Base-by-base conservation (phyloP, 1,140 invertebrate species). In the Venturia canescens region DNA sequence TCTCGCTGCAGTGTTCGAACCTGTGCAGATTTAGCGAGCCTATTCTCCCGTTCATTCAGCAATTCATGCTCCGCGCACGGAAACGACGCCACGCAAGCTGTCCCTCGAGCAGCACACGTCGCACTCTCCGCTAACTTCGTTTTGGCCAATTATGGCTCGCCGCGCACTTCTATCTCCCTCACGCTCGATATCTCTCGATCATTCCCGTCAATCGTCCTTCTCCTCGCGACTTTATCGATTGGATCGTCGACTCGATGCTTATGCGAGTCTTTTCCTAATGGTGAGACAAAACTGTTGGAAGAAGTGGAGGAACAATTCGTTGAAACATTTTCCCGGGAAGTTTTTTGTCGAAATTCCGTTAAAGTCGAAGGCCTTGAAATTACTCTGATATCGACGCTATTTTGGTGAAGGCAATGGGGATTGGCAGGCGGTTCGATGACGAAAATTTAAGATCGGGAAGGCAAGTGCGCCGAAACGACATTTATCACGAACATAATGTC, bases 111-210 rank as follows among this genome's bases (percentile, higher is more conserved):
- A 66, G 26, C n/a, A 60, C 34, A 27, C 60, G 53, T 63, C n/a
- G 50, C 50, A 69, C 27, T 71, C 66, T 77, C 60, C 26, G 11
- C 27, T 79, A 86, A 85, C 81, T 86, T 85, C 82, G 82, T 87
- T 86, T 83, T 60, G 83, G 84, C 84, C 83, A 86, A 87, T 87
- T 86, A 86, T 79, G 69, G 74, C n/a, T 38, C 57, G 60, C 75
- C 57, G 21, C 18, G 29, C 26, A 15, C 27, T 23, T 77, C 31
- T 60, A 16, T 6, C 48, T 18, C n/a, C 31, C n/a, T 13, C 48
- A 9, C 6, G n/a, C 13, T 9, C 11, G 15, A 0, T 69, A 7
- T 31, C 16, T 69, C 18, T 26, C 50, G 80, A 72, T 85, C 85
- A 84, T 86, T 87, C 81, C 78, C 78, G 77, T 81, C 76, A 84